These are phyloP conservation scores for Lordiphosa mommai DNA, from an alignment of 1,140 invertebrate genomes.

Conservation along the genomic window DNA sequence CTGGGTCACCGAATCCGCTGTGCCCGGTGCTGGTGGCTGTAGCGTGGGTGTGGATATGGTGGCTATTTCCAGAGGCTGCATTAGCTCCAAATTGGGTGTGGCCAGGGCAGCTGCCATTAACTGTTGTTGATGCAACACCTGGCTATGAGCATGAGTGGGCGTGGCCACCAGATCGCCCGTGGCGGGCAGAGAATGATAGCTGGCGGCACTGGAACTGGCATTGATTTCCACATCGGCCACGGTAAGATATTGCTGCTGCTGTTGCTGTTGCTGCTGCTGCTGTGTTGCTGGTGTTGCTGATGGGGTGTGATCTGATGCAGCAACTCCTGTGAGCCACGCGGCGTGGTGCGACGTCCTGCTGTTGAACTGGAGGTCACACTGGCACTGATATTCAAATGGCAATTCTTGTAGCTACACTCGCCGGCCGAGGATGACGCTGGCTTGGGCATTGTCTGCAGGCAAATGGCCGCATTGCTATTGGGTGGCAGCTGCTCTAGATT, in stretches of 20 bases:
- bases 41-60: constrained; percentile 36
- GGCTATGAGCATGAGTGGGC: constrained; percentile 32
- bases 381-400: constrained; percentile 67
- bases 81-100: constrained; percentile 39
- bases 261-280: constrained; percentile 32
- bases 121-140: constrained; percentile 25
- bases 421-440: constrained; percentile 23
- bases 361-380: constrained; percentile 56
- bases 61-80: constrained; percentile 57
- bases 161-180: constrained; percentile 48
- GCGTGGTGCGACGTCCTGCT: constrained; percentile 35
- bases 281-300: constrained; percentile 35
- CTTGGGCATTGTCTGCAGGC: constrained; percentile 66
- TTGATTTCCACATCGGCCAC: constrained; percentile 75
- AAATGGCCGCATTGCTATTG: constrained; percentile 58
- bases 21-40: constrained; percentile 21
- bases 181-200: constrained; percentile 59
- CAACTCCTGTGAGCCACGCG: constrained; percentile 58
- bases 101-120: constrained; percentile 31
- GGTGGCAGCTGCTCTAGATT: constrained; percentile 33
- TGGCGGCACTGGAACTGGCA: constrained; percentile 54
- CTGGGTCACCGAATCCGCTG: constrained; percentile 60
- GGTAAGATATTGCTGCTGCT: constrained; percentile 67
- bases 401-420: constrained; percentile 78
- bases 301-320: constrained; percentile 51